Conservation (phyloP, 2,797 vertebrate genomes). For the Alectoris magna region DNA sequence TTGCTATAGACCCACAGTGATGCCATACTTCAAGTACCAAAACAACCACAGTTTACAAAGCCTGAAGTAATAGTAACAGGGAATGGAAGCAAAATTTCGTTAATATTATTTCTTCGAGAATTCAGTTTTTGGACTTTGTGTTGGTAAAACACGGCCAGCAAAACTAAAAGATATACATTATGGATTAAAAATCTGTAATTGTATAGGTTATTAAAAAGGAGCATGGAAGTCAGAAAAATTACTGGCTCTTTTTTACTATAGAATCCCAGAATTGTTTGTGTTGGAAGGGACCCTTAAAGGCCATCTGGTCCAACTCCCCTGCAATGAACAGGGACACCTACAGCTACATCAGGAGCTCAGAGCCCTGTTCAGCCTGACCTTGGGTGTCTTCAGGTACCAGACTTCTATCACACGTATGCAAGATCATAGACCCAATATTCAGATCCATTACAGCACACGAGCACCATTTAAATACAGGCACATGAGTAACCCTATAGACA, state of each 20-base stretch:
- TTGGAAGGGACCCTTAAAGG: no score
- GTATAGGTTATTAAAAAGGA: not conserved
- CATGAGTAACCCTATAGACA: not conserved
- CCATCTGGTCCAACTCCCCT: no score
- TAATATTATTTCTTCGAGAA: not conserved
- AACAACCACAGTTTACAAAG: constrained; percentile 6
- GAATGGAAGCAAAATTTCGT: not conserved
- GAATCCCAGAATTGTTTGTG: no score
- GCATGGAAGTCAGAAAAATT: not conserved
- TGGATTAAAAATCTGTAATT: not conserved
- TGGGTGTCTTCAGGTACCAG: no score
- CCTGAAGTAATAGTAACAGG: not conserved
- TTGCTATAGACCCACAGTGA: constrained; percentile 21
- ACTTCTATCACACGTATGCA: no score
- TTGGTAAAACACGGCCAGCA: not conserved
- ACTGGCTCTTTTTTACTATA: not conserved
- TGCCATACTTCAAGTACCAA: constrained; percentile 16
- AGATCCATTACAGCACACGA: not conserved
- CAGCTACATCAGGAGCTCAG: no score
- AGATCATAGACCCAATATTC: not conserved
- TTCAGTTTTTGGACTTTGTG: not conserved
- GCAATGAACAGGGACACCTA: no score
- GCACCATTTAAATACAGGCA: not conserved
- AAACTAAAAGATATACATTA: not conserved
- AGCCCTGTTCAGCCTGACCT: no score